Percentiles rank a stretch among this genome's conserved stretches.
These are phyloP conservation scores for Drosophila navojoa DNA, from an alignment of 1,140 invertebrate species.

Conservation along the genomic window DNA sequence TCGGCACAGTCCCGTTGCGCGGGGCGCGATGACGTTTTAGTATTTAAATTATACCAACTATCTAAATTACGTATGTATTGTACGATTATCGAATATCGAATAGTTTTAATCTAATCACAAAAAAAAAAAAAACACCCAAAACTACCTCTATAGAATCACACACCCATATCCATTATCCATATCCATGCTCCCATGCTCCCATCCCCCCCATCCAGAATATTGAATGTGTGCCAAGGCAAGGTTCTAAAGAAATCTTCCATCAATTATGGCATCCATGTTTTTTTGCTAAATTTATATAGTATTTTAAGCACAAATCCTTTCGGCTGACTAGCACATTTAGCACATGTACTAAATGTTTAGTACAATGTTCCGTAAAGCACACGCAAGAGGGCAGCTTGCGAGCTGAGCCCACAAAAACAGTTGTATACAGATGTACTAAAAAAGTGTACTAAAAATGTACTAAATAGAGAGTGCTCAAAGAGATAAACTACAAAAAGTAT, in stretches of 20 bases:
- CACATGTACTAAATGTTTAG: slow-evolving; percentile 33
- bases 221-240: too few relatives aligned
- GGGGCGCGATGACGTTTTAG: slow-evolving; percentile 19
- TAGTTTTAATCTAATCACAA: slow-evolving; percentile 39
- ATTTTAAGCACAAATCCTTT: slow-evolving; percentile 21
- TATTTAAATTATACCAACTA: slow-evolving; percentile 33
- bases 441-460: too few relatives aligned
- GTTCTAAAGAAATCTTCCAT: slow-evolving; percentile 7
- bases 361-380: background rate
- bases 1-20: slow-evolving; percentile 41
- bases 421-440: too few relatives aligned
- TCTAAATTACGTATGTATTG: slow-evolving; percentile 37
- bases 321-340: slow-evolving; percentile 26
- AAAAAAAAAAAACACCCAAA: background rate
- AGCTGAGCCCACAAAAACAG: background rate
- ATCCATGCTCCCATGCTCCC: too few relatives aligned
- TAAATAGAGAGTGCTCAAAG: too few relatives aligned
- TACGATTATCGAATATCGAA: slow-evolving; percentile 44
- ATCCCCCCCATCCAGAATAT: too few relatives aligned
- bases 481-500: background rate
- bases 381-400: background rate
- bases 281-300: slow-evolving; percentile 19
- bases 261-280: slow-evolving; percentile 29
- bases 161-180: too few relatives aligned
- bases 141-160: background rate